Base-by-base conservation (phyloP, 2,113 vertebrate species). In the Scomber scombrus region DNA sequence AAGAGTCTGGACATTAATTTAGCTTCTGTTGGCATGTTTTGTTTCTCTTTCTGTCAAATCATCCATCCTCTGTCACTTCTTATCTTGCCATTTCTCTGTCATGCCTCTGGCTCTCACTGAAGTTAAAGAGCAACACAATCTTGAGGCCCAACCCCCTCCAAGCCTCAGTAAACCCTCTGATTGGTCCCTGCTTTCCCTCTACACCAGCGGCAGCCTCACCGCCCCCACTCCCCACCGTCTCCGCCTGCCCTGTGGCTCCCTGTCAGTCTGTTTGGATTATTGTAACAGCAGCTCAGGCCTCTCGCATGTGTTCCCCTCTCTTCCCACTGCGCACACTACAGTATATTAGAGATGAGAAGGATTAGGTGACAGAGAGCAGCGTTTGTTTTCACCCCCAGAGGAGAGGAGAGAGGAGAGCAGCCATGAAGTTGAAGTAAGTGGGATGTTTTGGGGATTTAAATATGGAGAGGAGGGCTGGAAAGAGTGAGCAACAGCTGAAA, bases 371-470 rank as follows among this genome's bases (percentile, higher is more conserved):
- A 49, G 61, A 45, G 57, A 76, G 23, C 71, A 71, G 78, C 5
- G 60, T 54, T 84, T 68, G 56, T 72, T 81, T 81, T 78, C 60
- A 63, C n/a, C 31, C 31, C 16, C 68, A 15, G 64, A 74, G 46
- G 64, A 78, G 45, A 75, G n/a, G 67, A 47, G 23, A 78, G 58
- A 52, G 56, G 62, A 60, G 52, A 67, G 73, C 60, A 80, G 68
- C 81, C 89, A 93, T 95, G 93, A 88, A 89, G 78, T 19, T 76
- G 1, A 89, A 85, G 94, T 95, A 93, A 93, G 94, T 93, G 51
- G 19, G 34, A 40, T 85, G 47, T 82, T 74, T 61, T 40, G 19
- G 29, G 29, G 10, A 19, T 79, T 65, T 65, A 45, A 43, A 74
- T 51, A 65, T 47, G 71, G 61, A 64, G n/a, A 58, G 58, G 50